Evolutionary conservation across 2,888 invertebrate genomes (phyloP).

Genomic region (Pasiphila rectangulata): DNA sequence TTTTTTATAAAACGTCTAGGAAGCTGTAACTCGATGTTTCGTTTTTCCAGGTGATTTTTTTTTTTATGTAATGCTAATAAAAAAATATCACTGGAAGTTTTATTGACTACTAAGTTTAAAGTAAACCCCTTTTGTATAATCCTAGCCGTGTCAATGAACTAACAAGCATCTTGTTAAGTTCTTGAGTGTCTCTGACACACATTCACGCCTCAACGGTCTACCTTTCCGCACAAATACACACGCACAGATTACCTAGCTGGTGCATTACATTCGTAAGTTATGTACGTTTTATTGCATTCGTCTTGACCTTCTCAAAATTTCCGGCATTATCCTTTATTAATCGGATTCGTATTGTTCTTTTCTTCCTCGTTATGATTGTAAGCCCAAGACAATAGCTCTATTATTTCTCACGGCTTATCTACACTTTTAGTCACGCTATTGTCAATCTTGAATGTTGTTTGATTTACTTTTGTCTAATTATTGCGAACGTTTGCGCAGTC

Average conservation of each 20-base stretch:
- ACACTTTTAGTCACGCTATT: background rate
- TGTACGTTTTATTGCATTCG: constrained; percentile 7
- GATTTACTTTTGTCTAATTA: background rate
- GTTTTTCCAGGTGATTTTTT: too few species aligned
- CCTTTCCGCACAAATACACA: constrained; percentile 18
- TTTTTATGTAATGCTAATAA: too few species aligned
- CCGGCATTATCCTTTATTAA: constrained; percentile 19
- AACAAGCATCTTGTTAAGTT: constrained; percentile 8
- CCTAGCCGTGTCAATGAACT: constrained; percentile 13
- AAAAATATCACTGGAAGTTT: too few species aligned
- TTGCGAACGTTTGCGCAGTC: background rate
- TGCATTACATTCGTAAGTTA: constrained; percentile 3
- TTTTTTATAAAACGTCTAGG: too few species aligned
- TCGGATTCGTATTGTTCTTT: constrained; percentile 16
- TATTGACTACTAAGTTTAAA: too few species aligned
- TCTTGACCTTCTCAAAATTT: constrained; percentile 19
- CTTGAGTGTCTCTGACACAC: constrained; percentile 18
- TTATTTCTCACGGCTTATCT: background rate
- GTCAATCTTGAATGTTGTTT: background rate
- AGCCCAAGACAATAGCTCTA: background rate
- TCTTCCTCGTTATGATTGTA: constrained; percentile 13
- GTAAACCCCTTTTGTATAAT: too few species aligned
- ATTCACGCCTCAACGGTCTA: constrained; percentile 19
- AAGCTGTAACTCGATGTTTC: too few species aligned
- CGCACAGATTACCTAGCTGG: constrained; percentile 6